phyloP scores from a whole-genome alignment of 2,113 vertebrate genomes.

The Aegithalos caudatus region DNA sequence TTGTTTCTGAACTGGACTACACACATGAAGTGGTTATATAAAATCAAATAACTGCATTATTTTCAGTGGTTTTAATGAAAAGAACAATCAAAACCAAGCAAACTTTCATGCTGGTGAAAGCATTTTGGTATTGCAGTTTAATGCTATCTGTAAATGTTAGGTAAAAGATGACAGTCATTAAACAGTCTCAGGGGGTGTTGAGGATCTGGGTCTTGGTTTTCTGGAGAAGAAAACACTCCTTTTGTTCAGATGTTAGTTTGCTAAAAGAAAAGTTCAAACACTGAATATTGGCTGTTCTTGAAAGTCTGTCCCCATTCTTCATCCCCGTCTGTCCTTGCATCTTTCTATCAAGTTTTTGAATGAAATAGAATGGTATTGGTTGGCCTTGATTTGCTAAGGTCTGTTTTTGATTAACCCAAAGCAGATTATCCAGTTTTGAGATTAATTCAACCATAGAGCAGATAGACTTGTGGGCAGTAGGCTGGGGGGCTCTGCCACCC shows the following conservation, averaged over 20 bases:
- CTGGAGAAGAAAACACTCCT: neutral
- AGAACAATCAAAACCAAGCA: neutral
- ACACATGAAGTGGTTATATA: neutral
- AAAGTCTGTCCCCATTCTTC: neutral
- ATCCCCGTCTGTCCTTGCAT: accelerated
- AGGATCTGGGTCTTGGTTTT: neutral
- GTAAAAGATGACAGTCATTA: neutral
- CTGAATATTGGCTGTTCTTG: neutral
- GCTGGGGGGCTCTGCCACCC: neutral
- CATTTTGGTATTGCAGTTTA: neutral
- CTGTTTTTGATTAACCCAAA: neutral
- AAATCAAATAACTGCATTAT: neutral
- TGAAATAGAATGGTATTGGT: neutral
- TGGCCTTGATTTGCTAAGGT: neutral
- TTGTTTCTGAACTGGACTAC: neutral
- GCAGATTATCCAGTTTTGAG: neutral
- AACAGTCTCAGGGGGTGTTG: neutral
- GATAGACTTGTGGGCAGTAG: neutral
- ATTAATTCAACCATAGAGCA: neutral
- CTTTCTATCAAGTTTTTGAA: neutral
- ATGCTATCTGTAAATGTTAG: neutral
- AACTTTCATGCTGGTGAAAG: neutral
- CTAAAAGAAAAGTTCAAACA: neutral
- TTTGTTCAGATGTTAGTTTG: neutral
- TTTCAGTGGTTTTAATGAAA: neutral